These are phyloP conservation scores for Furcula furcula DNA, from an alignment of 2,888 invertebrate species.

Conservation along the genomic window DNA sequence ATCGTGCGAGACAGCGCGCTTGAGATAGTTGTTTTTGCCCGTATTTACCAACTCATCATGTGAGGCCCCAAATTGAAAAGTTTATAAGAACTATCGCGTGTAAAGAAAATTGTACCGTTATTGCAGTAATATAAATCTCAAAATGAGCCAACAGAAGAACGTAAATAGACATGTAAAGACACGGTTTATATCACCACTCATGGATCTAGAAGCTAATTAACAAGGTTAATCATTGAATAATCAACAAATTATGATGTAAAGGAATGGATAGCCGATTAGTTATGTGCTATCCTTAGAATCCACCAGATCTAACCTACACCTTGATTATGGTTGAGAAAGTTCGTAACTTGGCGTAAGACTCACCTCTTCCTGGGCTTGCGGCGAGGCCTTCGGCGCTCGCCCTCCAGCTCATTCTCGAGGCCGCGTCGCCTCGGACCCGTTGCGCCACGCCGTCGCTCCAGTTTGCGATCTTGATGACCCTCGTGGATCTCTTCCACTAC, in stretches of 20 bases:
- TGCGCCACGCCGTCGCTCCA: slow-evolving; percentile 57
- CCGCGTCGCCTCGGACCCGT: slow-evolving; percentile 61
- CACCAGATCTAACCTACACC: background rate
- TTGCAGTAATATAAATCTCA: background rate
- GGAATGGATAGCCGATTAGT: background rate
- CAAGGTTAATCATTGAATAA: background rate
- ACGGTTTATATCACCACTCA: too few relatives aligned
- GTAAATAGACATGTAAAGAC: too few relatives aligned
- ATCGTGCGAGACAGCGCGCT: background rate
- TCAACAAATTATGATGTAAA: background rate
- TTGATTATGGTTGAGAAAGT: background rate
- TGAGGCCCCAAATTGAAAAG: background rate
- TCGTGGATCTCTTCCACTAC: slow-evolving; percentile 53
- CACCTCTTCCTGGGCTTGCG: slow-evolving; percentile 51
- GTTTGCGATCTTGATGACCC: slow-evolving; percentile 52
- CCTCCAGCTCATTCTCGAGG: slow-evolving; percentile 63
- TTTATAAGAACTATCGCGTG: background rate
- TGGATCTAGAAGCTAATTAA: background rate
- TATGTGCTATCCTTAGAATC: background rate
- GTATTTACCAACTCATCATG: background rate
- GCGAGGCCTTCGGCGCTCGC: slow-evolving; percentile 61
- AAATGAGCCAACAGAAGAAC: background rate
- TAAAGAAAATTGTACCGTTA: background rate
- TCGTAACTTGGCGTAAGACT: background rate
- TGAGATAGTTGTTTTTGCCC: slow-evolving; percentile 1